Base-by-base conservation (phyloP, 2,888 invertebrate genomes). In the Tachystola acroxantha region DNA sequence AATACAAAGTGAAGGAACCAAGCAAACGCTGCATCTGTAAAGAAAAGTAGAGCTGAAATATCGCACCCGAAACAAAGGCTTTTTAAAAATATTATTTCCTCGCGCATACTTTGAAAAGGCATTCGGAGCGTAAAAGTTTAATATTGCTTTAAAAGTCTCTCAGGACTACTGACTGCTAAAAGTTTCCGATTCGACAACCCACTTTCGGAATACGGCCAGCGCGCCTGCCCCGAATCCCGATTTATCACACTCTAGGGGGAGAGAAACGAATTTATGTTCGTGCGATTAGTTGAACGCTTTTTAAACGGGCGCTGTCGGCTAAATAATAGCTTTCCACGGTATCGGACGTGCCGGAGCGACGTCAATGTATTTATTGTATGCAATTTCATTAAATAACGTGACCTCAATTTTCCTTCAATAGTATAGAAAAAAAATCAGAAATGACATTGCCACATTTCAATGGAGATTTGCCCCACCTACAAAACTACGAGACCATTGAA, bases 221-320 rank as follows among this genome's bases (percentile, higher is more conserved):
- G 14, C 10, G 20, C 34, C 12, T 16, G 27, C 27, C 26, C 26
- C 19, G 31, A 31, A 48, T 43, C 45, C 43, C 50, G 45, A 63
- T 63, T 62, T 59, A 58, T 50, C 48, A 45, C 46, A 39, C 55
- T 55, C 48, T 40, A 10, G 54, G 51, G 60, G 36, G 45, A 50
- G 28, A 10, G 48, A 50, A 31, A 36, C 14, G 36, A 57, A 71
- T 73, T 73, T 72, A 73, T 72, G 64, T 58, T 39, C 19, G 43
- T 31, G 46, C 68, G 72, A 74, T 76, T 71, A 74, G 64, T 62
- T 56, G 53, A 71, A 67, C 57, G 66, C 55, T 63, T 68, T 71
- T 68, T 68, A 71, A 73, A 64, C 56, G 57, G 48, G 16, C 51
- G 47, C 40, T 58, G 54, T 53, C 45, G 49, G 46, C 45, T 59